Conservation (phyloP, 2,113 vertebrate genomes). For the Oryzias javanicus region DNA sequence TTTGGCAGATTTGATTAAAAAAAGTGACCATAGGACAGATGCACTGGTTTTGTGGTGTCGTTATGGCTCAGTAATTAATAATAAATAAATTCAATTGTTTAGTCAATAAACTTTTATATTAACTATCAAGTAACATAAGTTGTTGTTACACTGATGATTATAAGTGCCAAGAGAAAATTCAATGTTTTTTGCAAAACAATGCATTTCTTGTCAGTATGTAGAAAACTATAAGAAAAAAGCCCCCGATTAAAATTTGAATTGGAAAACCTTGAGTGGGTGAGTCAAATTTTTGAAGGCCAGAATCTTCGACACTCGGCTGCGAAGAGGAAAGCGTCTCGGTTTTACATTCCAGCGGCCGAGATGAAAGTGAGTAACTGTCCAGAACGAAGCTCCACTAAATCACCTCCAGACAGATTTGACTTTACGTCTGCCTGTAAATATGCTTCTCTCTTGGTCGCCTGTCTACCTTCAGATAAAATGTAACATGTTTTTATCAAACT, state of each 20-base stretch:
- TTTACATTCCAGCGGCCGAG: conserved; percentile 53
- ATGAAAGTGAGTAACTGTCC: conserved; percentile 61
- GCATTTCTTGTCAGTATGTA: conserved; percentile 8
- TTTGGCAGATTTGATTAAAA: too few species aligned
- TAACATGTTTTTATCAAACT: conserved; percentile 18
- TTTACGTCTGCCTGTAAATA: conserved; percentile 56
- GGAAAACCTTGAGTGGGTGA: conserved; percentile 13
- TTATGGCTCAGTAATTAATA: too few species aligned
- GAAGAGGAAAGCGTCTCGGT: conserved; percentile 48
- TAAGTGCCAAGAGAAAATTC: too few species aligned
- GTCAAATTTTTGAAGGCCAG: conserved; percentile 24
- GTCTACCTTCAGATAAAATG: conserved; percentile 19
- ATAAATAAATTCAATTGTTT: too few species aligned
- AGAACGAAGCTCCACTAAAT: conserved; percentile 37
- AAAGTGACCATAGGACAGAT: too few species aligned
- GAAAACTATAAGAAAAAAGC: conserved; percentile 3
- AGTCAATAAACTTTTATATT: too few species aligned
- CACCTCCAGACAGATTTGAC: conserved; percentile 36
- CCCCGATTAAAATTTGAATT: conserved; percentile 2
- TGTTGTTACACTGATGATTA: too few species aligned
- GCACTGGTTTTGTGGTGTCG: too few species aligned
- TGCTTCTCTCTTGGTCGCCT: conserved; percentile 17
- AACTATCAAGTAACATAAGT: too few species aligned
- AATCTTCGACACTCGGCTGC: conserved; percentile 48
- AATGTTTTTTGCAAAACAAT: conserved; percentile 6